Evolutionary conservation across 2,113 vertebrate species (phyloP).

Genomic region (Ondatra zibethicus): DNA sequence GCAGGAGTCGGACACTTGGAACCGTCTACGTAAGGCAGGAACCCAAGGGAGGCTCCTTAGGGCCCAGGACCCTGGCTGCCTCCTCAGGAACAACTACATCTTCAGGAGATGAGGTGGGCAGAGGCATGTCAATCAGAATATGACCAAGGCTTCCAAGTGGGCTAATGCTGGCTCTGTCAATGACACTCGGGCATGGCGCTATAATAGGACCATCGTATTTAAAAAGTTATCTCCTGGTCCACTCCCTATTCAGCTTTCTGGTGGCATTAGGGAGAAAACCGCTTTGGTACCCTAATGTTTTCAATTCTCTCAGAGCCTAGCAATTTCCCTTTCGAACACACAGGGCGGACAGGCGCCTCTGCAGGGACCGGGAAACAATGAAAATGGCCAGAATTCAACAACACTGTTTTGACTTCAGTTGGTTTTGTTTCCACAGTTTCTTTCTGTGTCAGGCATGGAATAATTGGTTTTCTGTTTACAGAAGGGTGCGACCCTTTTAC

Average conservation of each 20-base stretch:
- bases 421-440: neutral
- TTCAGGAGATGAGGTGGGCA: neutral
- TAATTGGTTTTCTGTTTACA: neutral
- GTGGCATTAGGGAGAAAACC: neutral
- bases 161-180: rapidly evolving
- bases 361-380: neutral
- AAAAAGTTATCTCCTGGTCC: neutral
- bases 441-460: neutral
- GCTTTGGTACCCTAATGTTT: neutral
- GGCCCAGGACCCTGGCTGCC: neutral
- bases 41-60: neutral
- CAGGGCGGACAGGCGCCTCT: neutral
- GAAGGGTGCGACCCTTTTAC: neutral
- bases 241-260: neutral
- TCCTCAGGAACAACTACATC: neutral
- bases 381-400: neutral
- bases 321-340: neutral
- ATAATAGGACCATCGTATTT: rapidly evolving
- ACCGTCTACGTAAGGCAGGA: neutral
- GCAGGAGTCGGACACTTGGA: neutral
- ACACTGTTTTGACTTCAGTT: neutral
- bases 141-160: rapidly evolving
- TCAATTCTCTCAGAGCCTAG: neutral
- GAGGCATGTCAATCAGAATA: neutral
- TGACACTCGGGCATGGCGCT: rapidly evolving